Conservation (phyloP, 1,140 invertebrate genomes). For the Aphelenchoides fujianensis region DNA sequence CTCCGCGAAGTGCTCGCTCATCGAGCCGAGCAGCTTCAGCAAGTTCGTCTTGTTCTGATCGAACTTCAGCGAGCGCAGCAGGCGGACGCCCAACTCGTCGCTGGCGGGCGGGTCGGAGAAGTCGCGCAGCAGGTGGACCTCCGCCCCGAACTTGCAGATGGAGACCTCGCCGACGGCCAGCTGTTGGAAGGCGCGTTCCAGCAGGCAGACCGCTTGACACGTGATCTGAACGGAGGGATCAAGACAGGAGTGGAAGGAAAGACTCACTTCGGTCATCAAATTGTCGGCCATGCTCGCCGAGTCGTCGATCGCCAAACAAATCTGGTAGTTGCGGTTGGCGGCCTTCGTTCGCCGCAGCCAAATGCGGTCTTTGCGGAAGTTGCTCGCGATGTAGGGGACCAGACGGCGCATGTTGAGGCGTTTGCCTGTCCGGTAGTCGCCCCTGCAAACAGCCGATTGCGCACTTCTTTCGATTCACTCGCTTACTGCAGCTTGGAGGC, state of each 20-base stretch:
- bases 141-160: slow-evolving; percentile 87
- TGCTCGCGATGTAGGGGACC: slow-evolving; percentile 95
- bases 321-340: slow-evolving; percentile 91
- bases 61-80: slow-evolving; percentile 65
- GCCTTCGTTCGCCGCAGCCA: slow-evolving; percentile 93
- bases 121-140: slow-evolving; percentile 74
- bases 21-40: slow-evolving; percentile 75
- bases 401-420: slow-evolving; percentile 95
- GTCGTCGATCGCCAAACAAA: slow-evolving; percentile 92
- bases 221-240: slow-evolving; percentile 68
- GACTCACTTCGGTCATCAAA: slow-evolving; percentile 75
- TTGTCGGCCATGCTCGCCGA: slow-evolving; percentile 86
- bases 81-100: slow-evolving; percentile 52
- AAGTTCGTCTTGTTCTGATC: slow-evolving; percentile 68
- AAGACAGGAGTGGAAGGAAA: slow-evolving; percentile 61
- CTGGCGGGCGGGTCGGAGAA: slow-evolving; percentile 61
- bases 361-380: slow-evolving; percentile 98
- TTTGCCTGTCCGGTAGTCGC: slow-evolving; percentile 92
- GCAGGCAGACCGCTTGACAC: slow-evolving; percentile 86
- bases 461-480: background rate
- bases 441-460: slow-evolving; percentile 65
- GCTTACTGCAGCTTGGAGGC: slow-evolving; percentile 75
- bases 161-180: slow-evolving; percentile 87
- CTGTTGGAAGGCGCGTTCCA: slow-evolving; percentile 83
- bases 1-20: slow-evolving; percentile 63